Conservation (phyloP, 2,797 vertebrate species). For the Pseudopleuronectes americanus region DNA sequence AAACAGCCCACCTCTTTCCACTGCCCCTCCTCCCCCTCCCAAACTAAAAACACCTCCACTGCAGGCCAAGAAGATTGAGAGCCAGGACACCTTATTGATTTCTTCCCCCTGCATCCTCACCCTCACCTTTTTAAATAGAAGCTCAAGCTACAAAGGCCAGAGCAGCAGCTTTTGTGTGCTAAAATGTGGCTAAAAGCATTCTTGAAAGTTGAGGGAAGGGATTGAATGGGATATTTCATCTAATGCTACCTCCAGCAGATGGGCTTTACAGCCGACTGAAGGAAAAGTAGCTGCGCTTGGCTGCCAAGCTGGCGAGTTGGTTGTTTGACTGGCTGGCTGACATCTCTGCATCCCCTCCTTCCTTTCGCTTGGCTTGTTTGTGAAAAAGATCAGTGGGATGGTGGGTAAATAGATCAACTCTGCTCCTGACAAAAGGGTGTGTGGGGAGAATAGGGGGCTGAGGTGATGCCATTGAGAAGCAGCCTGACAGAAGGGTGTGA, state of each 20-base stretch:
- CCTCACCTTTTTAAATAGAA: constrained; percentile 93
- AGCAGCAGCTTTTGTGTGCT: constrained; percentile 93
- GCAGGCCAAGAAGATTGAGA: constrained; percentile 92
- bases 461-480: constrained; percentile 64
- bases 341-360: constrained; percentile 68
- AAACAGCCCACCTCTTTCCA: constrained; percentile 77
- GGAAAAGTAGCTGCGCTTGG: constrained; percentile 59
- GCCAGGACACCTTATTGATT: constrained; percentile 96
- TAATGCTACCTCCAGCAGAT: constrained; percentile 81
- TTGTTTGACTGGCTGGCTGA: constrained; percentile 70
- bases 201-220: constrained; percentile 85
- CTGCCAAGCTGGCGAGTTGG: constrained; percentile 47
- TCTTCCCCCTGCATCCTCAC: constrained; percentile 78
- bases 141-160: constrained; percentile 92
- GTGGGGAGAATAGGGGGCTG: constrained; percentile 57
- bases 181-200: constrained; percentile 97
- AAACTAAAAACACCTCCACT: constrained; percentile 87
- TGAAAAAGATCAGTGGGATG: constrained; percentile 81
- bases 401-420: constrained; percentile 84
- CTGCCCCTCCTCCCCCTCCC: constrained; percentile 52
- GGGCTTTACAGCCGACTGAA: constrained; percentile 74
- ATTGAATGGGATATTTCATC: constrained; percentile 95
- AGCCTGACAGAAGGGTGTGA: constrained; percentile 64
- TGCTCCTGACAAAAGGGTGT: constrained; percentile 76
- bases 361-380: constrained; percentile 76